Evolutionary conservation across 2,797 vertebrate species (phyloP).

Genomic region (Crocidura indochinensis): DNA sequence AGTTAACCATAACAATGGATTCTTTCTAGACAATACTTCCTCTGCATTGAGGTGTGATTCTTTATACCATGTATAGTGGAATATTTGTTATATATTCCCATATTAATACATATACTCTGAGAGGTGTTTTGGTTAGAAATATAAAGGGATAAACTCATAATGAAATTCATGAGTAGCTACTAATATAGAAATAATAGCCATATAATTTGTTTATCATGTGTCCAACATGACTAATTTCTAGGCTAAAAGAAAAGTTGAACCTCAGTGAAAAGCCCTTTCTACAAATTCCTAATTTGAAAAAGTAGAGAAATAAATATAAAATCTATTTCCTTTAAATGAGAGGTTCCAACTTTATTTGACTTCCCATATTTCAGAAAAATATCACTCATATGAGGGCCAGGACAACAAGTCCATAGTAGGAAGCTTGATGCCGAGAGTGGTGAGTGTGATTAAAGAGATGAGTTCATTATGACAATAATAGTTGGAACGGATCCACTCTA

Average conservation of each 20-base stretch:
- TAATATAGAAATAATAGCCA: background rate
- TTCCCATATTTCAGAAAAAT: too few species aligned
- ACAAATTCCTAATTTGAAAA: slow-evolving; percentile 44
- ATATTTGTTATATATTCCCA: background rate
- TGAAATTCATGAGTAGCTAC: background rate
- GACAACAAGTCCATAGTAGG: too few species aligned
- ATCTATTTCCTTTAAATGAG: background rate
- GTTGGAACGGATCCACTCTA: too few species aligned
- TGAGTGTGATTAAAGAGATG: too few species aligned
- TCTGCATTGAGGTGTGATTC: background rate
- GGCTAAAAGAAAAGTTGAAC: slow-evolving; percentile 2
- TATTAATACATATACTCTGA: background rate
- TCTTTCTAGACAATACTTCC: background rate
- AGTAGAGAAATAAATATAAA: background rate
- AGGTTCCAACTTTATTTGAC: too few species aligned
- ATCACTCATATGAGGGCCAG: too few species aligned
- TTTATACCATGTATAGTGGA: too few species aligned
- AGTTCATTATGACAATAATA: too few species aligned
- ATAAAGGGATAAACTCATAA: background rate
- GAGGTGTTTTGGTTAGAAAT: background rate
- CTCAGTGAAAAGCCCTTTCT: slow-evolving; percentile 25
- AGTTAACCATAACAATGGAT: slow-evolving; percentile 2
- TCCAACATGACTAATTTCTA: background rate
- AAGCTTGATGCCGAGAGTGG: too few species aligned
- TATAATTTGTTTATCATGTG: background rate